A percentile compares a stretch with the other conserved stretches of the same genome.
These are phyloP conservation scores for Drosophila punjabiensis DNA, from an alignment of 1,140 invertebrate genomes.

Conservation along the genomic window DNA sequence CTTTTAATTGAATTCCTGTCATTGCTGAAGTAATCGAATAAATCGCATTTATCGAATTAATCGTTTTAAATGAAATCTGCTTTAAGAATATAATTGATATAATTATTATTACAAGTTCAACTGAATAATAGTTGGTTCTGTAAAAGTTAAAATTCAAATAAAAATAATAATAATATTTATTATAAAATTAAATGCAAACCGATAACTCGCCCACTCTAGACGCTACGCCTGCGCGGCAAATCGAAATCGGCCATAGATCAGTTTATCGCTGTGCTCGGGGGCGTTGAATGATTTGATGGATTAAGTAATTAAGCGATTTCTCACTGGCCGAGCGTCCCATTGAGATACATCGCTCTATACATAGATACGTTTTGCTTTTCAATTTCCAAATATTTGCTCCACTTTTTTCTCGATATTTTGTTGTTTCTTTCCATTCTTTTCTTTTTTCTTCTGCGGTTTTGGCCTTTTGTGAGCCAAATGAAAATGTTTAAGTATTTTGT, in stretches of 20 bases:
- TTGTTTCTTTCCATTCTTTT: slow-evolving; percentile 13
- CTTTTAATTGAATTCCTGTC: too few relatives aligned
- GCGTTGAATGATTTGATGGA: slow-evolving; percentile 71
- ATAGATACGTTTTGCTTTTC: slow-evolving; percentile 56
- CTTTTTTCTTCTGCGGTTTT: slow-evolving; percentile 36
- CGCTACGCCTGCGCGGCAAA: slow-evolving; percentile 37
- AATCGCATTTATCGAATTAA: not conserved
- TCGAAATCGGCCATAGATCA: slow-evolving; percentile 21
- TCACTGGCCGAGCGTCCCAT: slow-evolving; percentile 32
- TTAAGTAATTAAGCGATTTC: slow-evolving; percentile 63
- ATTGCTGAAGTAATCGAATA: not conserved
- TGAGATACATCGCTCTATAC: slow-evolving; percentile 42
- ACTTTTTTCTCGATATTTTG: slow-evolving; percentile 35
- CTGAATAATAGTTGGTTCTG: not conserved
- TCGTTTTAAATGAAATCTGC: not conserved
- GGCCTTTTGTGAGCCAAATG: slow-evolving; percentile 48
- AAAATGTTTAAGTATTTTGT: slow-evolving; percentile 43
- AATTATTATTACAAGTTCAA: not conserved
- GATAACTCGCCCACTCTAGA: slow-evolving; percentile 3
- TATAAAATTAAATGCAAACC: not conserved
- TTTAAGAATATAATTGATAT: not conserved
- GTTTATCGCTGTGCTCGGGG: slow-evolving; percentile 40
- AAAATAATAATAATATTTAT: not conserved
- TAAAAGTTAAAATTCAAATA: not conserved
- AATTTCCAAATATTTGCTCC: slow-evolving; percentile 78